Evolutionary conservation across 2,888 invertebrate genomes (phyloP).

Genomic region (Aspidiotus rigidus): DNA sequence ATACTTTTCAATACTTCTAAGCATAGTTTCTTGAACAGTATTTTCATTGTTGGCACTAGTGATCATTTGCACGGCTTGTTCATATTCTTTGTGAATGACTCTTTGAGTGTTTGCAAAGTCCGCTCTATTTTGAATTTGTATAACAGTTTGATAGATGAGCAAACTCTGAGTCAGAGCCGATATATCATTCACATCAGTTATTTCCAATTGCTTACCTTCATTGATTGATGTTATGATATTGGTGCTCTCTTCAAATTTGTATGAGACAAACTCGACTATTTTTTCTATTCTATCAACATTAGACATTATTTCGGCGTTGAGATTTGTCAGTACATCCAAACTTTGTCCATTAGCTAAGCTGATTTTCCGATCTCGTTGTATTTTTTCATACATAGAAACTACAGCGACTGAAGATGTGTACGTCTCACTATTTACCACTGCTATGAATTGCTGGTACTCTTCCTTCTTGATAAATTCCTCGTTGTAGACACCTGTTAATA

Average conservation of each 20-base stretch:
- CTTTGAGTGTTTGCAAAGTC: background rate
- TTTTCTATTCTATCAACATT: conserved; percentile 4
- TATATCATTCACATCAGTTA: background rate
- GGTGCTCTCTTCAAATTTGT: background rate
- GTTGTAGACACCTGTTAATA: background rate
- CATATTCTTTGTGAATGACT: background rate
- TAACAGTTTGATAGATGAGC: background rate
- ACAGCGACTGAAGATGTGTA: background rate
- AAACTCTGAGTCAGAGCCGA: background rate
- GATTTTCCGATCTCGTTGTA: background rate
- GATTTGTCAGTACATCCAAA: background rate
- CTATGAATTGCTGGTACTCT: background rate
- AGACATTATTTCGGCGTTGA: background rate
- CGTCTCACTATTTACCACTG: background rate
- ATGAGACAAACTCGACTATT: background rate
- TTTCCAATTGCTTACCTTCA: background rate
- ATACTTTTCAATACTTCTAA: background rate
- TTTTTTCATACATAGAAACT: background rate
- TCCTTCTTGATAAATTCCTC: background rate
- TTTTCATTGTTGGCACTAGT: background rate
- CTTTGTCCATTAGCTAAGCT: background rate
- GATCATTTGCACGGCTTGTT: background rate
- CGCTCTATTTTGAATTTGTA: background rate
- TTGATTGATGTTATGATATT: background rate
- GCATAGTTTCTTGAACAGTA: background rate